Conservation (phyloP, 2,113 vertebrate species). For the Chaetorhynchus papuensis region DNA sequence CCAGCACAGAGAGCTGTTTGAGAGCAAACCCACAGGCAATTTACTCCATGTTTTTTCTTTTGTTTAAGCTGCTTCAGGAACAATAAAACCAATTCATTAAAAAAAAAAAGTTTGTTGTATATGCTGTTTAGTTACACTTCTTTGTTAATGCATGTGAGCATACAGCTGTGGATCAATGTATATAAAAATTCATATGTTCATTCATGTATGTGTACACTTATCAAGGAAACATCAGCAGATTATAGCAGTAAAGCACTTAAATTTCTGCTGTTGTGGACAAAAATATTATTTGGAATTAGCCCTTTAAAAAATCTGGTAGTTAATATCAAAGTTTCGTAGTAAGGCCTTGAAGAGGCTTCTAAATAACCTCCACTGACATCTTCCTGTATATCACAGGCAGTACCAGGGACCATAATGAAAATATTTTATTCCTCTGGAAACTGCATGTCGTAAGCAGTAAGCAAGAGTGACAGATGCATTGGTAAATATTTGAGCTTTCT, state of each 20-base stretch:
- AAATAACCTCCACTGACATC: background rate
- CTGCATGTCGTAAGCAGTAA: background rate
- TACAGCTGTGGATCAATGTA: background rate
- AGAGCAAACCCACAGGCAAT: background rate
- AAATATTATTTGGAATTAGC: background rate
- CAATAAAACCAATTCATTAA: background rate
- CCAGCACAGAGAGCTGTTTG: slow-evolving; percentile 16
- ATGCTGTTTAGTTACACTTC: background rate
- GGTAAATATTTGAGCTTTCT: background rate
- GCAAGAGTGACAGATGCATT: background rate
- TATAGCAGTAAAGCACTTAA: background rate
- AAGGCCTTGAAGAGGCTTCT: background rate
- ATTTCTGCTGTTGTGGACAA: background rate
- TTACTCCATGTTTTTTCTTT: background rate
- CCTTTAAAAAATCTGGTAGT: background rate
- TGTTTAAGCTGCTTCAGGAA: background rate
- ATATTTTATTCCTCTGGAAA: background rate
- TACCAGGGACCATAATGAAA: background rate
- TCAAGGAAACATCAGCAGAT: background rate
- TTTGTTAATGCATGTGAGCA: background rate
- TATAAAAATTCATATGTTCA: background rate
- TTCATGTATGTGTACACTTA: background rate
- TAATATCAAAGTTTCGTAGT: background rate
- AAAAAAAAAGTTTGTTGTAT: background rate
- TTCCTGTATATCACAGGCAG: background rate